Evolutionary conservation across 2,113 vertebrate genomes (phyloP).

Genomic region (Microtus richardsoni): DNA sequence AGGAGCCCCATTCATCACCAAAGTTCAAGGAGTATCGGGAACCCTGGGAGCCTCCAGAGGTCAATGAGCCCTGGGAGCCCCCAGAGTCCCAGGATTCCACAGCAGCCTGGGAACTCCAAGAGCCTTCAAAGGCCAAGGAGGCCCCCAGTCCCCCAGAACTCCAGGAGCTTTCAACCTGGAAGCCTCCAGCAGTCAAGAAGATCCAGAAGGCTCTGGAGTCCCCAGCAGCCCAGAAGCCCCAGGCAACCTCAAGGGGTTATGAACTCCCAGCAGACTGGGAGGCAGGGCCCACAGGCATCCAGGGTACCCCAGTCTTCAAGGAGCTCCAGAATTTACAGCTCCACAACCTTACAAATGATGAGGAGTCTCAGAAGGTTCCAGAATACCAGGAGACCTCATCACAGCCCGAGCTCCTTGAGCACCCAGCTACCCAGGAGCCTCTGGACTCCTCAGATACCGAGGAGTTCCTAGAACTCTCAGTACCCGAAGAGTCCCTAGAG

Average conservation of each 20-base stretch:
- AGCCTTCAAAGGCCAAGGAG: conserved; percentile 15
- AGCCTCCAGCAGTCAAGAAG: not conserved
- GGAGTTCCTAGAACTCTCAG: conserved; percentile 32
- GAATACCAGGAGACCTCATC: not conserved
- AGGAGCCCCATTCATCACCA: not conserved
- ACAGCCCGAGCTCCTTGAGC: not conserved
- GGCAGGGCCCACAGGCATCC: not conserved
- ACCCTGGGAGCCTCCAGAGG: not conserved
- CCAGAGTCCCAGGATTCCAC: not conserved
- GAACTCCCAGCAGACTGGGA: not conserved
- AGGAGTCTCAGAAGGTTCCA: not conserved
- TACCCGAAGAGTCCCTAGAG: conserved; percentile 1
- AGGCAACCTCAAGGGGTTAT: not conserved
- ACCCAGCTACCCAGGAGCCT: not conserved
- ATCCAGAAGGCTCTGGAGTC: not conserved
- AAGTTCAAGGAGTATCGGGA: not conserved
- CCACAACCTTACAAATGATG: not conserved
- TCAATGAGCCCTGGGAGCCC: not conserved
- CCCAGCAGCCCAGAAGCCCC: not conserved
- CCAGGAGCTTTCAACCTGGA: not conserved
- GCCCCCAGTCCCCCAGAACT: not conserved
- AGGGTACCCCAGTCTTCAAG: not conserved
- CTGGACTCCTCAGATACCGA: conserved; percentile 30
- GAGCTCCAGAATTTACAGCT: conserved; percentile 24
- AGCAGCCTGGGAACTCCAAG: not conserved